Conservation (phyloP, 2,888 invertebrate genomes). For the Drosophila kanekoi region DNA sequence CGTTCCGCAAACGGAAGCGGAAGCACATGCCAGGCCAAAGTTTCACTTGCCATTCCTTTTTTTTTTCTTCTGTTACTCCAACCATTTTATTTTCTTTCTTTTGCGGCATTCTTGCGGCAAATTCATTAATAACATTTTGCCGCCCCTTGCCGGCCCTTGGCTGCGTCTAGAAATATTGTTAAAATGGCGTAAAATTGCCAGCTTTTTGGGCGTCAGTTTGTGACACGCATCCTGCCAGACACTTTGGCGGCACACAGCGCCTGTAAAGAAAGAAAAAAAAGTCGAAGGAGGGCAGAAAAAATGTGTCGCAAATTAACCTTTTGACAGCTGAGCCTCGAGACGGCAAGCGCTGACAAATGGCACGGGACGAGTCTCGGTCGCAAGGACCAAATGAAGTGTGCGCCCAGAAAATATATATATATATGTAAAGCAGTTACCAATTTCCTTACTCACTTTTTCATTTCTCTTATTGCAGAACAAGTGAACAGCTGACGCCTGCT, state of each 20-base stretch:
- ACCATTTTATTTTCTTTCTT: constrained; percentile 11
- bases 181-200: constrained; percentile 80
- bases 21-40: constrained; percentile 68
- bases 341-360: constrained; percentile 52
- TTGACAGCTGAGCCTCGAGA: constrained; percentile 64
- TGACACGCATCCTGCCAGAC: constrained; percentile 48
- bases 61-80: background rate
- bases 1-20: constrained; percentile 45
- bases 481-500: constrained; percentile 57
- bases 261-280: constrained; percentile 11
- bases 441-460: background rate
- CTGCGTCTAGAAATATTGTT: constrained; percentile 69
- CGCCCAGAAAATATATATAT: background rate
- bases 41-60: constrained; percentile 19
- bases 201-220: constrained; percentile 64
- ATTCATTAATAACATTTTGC: constrained; percentile 77
- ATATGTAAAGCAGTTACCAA: constrained; percentile 3
- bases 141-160: constrained; percentile 1
- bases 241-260: constrained; percentile 11
- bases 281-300: constrained; percentile 28
- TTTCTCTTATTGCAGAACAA: constrained; percentile 63
- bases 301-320: constrained; percentile 81
- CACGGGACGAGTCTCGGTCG: background rate
- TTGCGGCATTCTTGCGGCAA: constrained; percentile 36
- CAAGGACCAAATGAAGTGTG: constrained; percentile 3